These are phyloP conservation scores for Neelides sp. DNA, from an alignment of 1,140 invertebrate species.

Conservation along the genomic window DNA sequence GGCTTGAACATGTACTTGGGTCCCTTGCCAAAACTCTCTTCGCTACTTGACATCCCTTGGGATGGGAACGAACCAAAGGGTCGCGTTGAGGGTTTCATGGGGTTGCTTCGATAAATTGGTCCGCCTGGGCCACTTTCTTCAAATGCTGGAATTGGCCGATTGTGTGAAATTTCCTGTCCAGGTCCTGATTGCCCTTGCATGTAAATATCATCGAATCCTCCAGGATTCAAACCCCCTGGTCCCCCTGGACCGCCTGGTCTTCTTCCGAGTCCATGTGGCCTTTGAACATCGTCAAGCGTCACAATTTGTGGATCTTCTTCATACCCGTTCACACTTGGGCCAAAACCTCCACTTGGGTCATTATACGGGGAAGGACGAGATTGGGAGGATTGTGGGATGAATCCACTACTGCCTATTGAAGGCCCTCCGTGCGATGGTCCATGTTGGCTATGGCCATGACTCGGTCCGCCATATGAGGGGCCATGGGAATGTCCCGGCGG, in stretches of 20 bases:
- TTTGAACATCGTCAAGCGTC: neutral
- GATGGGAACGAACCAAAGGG: slow-evolving; percentile 1
- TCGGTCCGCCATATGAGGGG: neutral
- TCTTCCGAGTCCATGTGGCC: neutral
- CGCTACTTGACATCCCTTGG: neutral
- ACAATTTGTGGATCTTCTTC: neutral
- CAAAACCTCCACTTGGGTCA: neutral
- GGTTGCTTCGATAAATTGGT: slow-evolving; percentile 7
- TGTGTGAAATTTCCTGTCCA: neutral
- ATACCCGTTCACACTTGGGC: neutral
- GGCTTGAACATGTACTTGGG: neutral
- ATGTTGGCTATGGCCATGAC: neutral
- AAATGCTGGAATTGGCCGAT: neutral
- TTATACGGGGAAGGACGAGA: neutral
- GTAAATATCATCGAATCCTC: neutral
- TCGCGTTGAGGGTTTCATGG: neutral
- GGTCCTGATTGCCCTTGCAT: neutral
- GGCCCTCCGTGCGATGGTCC: neutral
- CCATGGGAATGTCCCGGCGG: neutral
- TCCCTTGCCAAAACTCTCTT: neutral
- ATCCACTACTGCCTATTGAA: neutral
- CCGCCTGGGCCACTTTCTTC: neutral
- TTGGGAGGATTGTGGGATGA: neutral
- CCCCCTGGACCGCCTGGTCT: slow-evolving; percentile 10
- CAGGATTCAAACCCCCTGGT: neutral